Evolutionary conservation across 1,140 invertebrate genomes (phyloP), one percentile per base, ranked within the genome.

Genomic region (Leptinotarsa defecta): DNA sequence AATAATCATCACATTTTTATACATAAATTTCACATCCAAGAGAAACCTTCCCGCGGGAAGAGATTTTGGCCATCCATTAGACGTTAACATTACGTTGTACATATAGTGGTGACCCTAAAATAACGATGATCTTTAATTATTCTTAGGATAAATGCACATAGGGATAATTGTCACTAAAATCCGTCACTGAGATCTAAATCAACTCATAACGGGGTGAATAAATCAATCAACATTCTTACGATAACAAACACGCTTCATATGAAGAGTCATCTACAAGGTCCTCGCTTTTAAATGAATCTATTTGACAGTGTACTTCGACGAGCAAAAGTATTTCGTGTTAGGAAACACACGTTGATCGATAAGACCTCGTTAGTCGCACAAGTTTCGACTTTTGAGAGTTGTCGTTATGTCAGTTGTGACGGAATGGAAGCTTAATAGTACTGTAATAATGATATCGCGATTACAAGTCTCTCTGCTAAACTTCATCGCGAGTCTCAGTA

Each of bases 21-120:
- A 48, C 13, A 69, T 17, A 17, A 69, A 49, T 27, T 49, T 48
- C 19, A 69, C 2, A 13, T 43, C 27, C 43, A 69, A 3, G 17
- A 69, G 13, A 22, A n/a, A 69, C 43, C 68, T 34, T 17, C 68
- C 68, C 13, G 20, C 48, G 17, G 68, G 68, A 0, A 69, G 43
- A 43, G 43, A 69, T 43, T 49, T 69, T 27, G 68, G 68, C 68
- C 68, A 69, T 49, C 68, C 68, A 19, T 69, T 69, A 48, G 68
- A 69, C 11, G 68, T 69, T 17, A 69, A n/a, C 68, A 69, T 69
- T 69, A 69, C 20, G 43, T 69, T 48, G 19, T 69, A 48, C 8
- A 48, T 48, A 49, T 69, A 69, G 17, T 69, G 68, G 20, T 48
- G 68, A 6, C 68, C 68, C 68, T 69, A 49, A 69, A 69, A 69